These are phyloP conservation scores for Ectobius pallidus DNA, from an alignment of 2,888 invertebrate species.

Conservation along the genomic window DNA sequence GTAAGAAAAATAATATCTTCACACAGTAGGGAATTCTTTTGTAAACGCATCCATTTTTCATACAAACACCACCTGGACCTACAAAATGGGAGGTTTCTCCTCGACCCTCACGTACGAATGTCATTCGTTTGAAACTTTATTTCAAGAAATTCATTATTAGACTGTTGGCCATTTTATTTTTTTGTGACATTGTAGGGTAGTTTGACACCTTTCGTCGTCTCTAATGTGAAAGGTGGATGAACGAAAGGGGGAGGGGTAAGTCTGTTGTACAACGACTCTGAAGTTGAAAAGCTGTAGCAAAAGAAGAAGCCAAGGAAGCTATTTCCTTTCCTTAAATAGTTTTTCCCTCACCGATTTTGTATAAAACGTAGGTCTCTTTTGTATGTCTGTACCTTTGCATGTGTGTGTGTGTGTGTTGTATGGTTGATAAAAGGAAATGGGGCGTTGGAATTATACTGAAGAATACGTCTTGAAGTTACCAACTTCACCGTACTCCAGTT, in stretches of 20 bases:
- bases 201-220: neutral
- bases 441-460: neutral
- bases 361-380: neutral
- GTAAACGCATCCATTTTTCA: neutral
- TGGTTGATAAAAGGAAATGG: neutral
- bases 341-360: slow-evolving; percentile 6
- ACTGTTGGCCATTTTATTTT: slow-evolving; percentile 5
- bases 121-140: slow-evolving; percentile 7
- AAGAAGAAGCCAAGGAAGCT: neutral
- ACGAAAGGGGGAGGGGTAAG: no score
- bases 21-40: neutral
- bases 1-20: slow-evolving; percentile 2
- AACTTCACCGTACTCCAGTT: no score
- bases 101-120: no score
- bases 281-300: neutral
- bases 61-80: neutral
- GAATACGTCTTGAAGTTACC: neutral
- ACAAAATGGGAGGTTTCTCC: neutral
- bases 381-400: neutral
- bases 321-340: slow-evolving; percentile 16
- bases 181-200: neutral
- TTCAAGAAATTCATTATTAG: slow-evolving; percentile 14
- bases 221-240: neutral
- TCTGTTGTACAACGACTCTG: neutral
- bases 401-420: no score